Base-by-base conservation (phyloP, 2,797 vertebrate species). In the Enteromius argenteus region DNA sequence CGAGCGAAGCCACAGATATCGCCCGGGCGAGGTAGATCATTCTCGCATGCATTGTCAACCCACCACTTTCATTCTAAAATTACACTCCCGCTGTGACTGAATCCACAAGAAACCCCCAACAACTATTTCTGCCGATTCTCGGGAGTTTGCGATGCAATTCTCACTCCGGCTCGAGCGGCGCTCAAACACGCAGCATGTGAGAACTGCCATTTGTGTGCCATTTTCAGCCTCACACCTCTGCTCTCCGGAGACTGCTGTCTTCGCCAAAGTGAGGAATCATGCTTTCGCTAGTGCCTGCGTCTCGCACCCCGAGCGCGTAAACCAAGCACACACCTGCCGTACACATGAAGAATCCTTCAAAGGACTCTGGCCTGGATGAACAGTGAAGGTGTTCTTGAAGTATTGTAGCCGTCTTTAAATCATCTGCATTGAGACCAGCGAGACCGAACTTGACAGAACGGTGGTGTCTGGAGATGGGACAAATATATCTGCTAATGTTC, bases 191-290 rank as follows among this genome's bases (percentile, higher is more conserved):
- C 58, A 69, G 74, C 76, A 84, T 84, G 81, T 86, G 81, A 85
- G 85, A 90, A 86, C 83, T 85, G 79, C 85, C 76, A 73, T 78
- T 88, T 86, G 76, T 83, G 86, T 86, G 81, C 85, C 81, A 71
- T 89, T 82, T 37, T 67, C 60, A 88, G 64, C 51, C 86, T 93
- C 86, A 86, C 87, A 84, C 87, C 84, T 88, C 68, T 5, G 49
- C 74, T 84, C 86, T 85, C 87, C 51, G 69, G 89, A 85, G 89
- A 75, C 71, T 49, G 64, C 85, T 84, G 78, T 81, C 88, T 88
- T 75, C 71, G 80, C 44, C 66, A 72, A 86, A 87, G 84, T 78
- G 85, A 83, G 76, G 82, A 81, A 78, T 79, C 85, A 79, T 86
- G 71, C 84, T 85, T 87, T 81, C 67, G 39, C 78, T 86, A 80